Percentiles rank a stretch among this genome's conserved stretches.
phyloP scores from a whole-genome alignment of 1,140 invertebrate genomes.

The Drosophila lowei region DNA sequence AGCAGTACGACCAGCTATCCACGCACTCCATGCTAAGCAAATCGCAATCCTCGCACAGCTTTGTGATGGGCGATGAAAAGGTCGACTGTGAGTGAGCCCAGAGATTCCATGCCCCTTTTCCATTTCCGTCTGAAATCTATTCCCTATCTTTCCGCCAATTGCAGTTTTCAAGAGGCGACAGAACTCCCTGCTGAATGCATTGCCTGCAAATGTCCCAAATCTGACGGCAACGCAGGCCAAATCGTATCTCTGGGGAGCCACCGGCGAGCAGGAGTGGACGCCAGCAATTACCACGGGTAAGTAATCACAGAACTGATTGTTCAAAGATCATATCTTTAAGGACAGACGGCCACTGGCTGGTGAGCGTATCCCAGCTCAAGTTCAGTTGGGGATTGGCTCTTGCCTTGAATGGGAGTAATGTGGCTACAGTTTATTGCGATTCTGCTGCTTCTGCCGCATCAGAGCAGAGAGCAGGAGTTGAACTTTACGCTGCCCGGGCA shows the following conservation, averaged over 20 bases:
- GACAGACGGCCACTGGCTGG: background rate
- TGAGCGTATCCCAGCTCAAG: conserved; percentile 15
- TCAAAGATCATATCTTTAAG: conserved; percentile 47
- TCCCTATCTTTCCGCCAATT: background rate
- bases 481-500: conserved; percentile 26
- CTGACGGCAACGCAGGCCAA: conserved; percentile 85
- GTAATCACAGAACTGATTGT: conserved; percentile 46
- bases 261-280: conserved; percentile 96
- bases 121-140: background rate
- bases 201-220: conserved; percentile 58
- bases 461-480: background rate
- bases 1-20: conserved; percentile 67
- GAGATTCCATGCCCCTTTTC: background rate
- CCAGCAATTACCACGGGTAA: conserved; percentile 96
- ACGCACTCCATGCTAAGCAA: conserved; percentile 56
- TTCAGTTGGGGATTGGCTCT: conserved; percentile 1
- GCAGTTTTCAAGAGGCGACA: conserved; percentile 68
- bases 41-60: conserved; percentile 51
- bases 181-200: conserved; percentile 61
- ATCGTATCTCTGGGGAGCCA: conserved; percentile 94
- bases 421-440: conserved; percentile 9
- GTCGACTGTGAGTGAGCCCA: conserved; percentile 53
- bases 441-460: conserved; percentile 5
- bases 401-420: conserved; percentile 35
- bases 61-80: conserved; percentile 56